Conservation (phyloP, 1,140 invertebrate species). For the Myzus persicae region DNA sequence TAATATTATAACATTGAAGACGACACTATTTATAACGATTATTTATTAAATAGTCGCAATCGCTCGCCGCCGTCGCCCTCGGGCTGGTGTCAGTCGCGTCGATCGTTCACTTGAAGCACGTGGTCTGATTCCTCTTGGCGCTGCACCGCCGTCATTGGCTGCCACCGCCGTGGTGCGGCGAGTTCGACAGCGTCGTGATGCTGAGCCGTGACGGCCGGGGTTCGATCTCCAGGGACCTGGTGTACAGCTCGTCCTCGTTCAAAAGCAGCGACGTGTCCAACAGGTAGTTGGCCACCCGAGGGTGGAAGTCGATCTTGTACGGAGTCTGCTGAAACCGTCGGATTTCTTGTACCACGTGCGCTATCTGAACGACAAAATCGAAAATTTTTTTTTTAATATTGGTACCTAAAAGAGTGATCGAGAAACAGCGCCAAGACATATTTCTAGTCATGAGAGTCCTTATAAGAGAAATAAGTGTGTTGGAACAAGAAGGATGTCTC, state of each 20-base stretch:
- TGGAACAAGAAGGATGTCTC: too few species aligned
- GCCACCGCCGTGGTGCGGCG: conserved; percentile 26
- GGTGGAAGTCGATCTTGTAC: conserved; percentile 88
- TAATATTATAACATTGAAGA: background rate
- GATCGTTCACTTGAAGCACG: conserved; percentile 33
- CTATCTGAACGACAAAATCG: conserved; percentile 75
- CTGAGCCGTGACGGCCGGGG: conserved; percentile 76
- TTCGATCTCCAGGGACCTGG: conserved; percentile 83
- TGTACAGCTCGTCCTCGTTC: conserved; percentile 85
- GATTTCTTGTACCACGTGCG: conserved; percentile 92
- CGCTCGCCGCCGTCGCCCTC: background rate
- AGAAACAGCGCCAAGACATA: too few species aligned
- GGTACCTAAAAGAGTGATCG: too few species aligned
- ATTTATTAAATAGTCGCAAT: background rate
- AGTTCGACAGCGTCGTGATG: conserved; percentile 61
- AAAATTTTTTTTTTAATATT: too few species aligned
- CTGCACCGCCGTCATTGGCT: conserved; percentile 53
- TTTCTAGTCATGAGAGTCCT: too few species aligned
- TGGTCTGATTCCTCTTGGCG: conserved; percentile 53
- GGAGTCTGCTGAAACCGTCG: conserved; percentile 91
- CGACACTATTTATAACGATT: background rate
- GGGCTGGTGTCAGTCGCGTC: background rate
- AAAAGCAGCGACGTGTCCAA: conserved; percentile 79
- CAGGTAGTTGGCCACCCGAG: conserved; percentile 83
- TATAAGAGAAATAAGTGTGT: too few species aligned